Evolutionary conservation across 2,888 invertebrate species (phyloP).

Genomic region (Synanthedon andrenaeformis): DNA sequence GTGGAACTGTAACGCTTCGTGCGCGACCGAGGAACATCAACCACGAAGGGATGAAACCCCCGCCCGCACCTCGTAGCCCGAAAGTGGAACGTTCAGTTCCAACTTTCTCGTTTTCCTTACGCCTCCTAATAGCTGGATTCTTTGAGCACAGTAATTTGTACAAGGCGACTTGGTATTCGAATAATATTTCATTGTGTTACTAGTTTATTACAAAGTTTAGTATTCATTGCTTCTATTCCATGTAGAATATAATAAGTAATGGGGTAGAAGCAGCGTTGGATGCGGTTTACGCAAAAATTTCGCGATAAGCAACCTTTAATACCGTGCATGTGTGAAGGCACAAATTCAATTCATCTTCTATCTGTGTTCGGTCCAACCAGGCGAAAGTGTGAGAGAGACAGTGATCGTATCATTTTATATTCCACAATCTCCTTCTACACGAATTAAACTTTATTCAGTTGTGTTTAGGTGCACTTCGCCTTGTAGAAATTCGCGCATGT

Average conservation of each 20-base stretch:
- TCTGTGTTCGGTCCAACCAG: conserved; percentile 57
- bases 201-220: not conserved
- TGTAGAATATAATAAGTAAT: not conserved
- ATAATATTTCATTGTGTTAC: not conserved
- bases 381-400: conserved; percentile 49
- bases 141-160: conserved; percentile 1
- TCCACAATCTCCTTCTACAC: conserved; percentile 14
- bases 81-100: no score
- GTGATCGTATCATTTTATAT: conserved; percentile 51
- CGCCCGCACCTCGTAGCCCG: no score
- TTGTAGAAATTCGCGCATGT: conserved; percentile 16
- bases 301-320: conserved; percentile 19
- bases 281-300: conserved; percentile 16
- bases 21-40: no score
- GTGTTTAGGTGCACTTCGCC: conserved; percentile 15
- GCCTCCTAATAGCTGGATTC: conserved; percentile 3
- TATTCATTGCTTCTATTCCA: not conserved
- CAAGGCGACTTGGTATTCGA: not conserved
- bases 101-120: conserved; percentile 1
- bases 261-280: conserved; percentile 13
- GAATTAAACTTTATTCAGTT: conserved; percentile 10
- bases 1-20: no score
- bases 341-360: conserved; percentile 65
- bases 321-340: conserved; percentile 25
- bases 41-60: no score